Percentiles rank a stretch among this genome's conserved stretches.
Conservation (phyloP, 2,797 vertebrate genomes). For the Pseudochromis fuscus region DNA sequence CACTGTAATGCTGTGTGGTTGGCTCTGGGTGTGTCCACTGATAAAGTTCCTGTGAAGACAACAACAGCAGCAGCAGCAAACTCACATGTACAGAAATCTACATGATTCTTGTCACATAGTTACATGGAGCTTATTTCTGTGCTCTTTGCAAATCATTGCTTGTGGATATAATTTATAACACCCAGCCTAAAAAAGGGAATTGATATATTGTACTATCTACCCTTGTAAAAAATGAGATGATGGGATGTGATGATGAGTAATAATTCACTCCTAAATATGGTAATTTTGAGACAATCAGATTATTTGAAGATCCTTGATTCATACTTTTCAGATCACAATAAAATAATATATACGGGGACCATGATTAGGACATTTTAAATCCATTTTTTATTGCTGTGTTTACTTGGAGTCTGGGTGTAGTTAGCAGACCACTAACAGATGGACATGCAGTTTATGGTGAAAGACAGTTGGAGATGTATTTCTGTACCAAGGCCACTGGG, state of each 20-base stretch:
- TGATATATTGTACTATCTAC: no score
- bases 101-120: not conserved
- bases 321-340: not conserved
- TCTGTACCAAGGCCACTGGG: not conserved
- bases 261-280: no score
- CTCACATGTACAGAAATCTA: not conserved
- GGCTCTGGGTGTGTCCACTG: not conserved
- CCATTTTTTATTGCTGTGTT: no score
- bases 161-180: not conserved
- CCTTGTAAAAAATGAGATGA: no score
- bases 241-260: no score
- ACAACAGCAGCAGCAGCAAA: not conserved
- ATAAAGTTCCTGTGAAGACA: constrained; percentile 1
- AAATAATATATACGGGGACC: no score
- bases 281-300: no score
- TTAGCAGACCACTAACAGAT: no score
- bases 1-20: constrained; percentile 24
- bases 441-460: no score
- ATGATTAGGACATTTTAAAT: no score
- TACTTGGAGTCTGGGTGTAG: no score
- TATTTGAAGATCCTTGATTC: not conserved
- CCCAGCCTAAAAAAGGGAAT: not conserved
- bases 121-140: not conserved
- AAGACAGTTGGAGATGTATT: no score
- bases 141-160: not conserved